Conservation (phyloP, 2,888 invertebrate genomes). For the Napeogenes inachia region DNA sequence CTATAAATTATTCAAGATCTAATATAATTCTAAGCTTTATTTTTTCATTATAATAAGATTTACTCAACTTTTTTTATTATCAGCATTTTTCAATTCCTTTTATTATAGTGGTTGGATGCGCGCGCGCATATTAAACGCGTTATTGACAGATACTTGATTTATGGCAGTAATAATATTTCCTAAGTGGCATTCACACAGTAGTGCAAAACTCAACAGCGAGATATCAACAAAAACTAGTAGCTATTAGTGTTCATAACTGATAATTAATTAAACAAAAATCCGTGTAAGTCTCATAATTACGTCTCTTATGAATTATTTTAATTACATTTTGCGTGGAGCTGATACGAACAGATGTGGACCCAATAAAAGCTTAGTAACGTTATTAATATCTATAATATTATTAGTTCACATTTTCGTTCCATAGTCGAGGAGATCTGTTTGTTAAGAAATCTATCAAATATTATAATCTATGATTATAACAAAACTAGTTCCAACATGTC, state of each 20-base stretch:
- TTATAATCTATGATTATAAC: too few species aligned
- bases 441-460: too few species aligned
- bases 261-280: constrained; percentile 24
- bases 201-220: constrained; percentile 20
- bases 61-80: not conserved
- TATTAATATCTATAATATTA: too few species aligned
- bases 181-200: constrained; percentile 28
- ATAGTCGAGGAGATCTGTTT: too few species aligned
- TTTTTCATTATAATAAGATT: not conserved
- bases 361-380: too few species aligned
- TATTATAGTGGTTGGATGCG: constrained; percentile 7
- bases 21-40: too few species aligned
- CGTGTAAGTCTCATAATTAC: constrained; percentile 14
- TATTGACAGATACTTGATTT: constrained; percentile 29
- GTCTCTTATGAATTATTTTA: constrained; percentile 4
- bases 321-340: not conserved
- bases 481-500: constrained; percentile 7
- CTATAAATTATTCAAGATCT: too few species aligned
- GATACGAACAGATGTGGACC: too few species aligned
- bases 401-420: too few species aligned
- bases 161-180: constrained; percentile 28
- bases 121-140: constrained; percentile 16
- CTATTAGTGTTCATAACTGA: constrained; percentile 24
- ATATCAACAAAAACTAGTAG: constrained; percentile 22
- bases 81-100: not conserved